Evolutionary conservation across 2,797 vertebrate genomes (phyloP).

Genomic region (Hypotaenidia okinawae): DNA sequence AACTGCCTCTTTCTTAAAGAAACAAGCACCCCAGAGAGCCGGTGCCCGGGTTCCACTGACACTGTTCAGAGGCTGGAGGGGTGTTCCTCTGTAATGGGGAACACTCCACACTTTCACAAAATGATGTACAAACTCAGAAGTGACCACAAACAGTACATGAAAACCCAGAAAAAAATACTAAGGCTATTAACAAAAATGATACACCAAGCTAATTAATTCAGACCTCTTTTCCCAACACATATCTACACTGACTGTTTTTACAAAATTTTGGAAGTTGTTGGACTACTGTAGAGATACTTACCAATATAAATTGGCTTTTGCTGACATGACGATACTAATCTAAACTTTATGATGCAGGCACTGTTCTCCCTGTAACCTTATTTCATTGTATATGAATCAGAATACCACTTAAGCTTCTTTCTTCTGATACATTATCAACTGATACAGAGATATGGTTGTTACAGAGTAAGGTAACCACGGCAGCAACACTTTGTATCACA

Average conservation of each 20-base stretch:
- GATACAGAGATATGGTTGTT: neutral
- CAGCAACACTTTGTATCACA: neutral
- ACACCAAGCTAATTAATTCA: neutral
- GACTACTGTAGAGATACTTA: neutral
- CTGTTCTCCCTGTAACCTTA: neutral
- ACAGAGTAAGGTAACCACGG: neutral
- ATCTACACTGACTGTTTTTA: fast-evolving
- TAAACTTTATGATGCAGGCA: neutral
- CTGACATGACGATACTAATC: neutral
- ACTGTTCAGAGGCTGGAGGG: neutral
- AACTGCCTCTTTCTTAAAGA: neutral
- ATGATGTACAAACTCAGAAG: neutral
- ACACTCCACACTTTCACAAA: neutral
- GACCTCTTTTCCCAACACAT: neutral
- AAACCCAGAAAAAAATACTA: neutral
- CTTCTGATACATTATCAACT: neutral
- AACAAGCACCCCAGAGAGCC: neutral
- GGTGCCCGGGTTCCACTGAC: neutral
- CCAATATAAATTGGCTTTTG: neutral
- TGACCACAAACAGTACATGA: neutral
- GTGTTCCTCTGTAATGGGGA: neutral
- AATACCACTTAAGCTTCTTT: neutral
- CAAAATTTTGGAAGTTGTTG: neutral
- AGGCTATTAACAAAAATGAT: neutral
- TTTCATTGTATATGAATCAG: neutral